These are phyloP conservation scores for Andinoacara biseriatus DNA, from an alignment of 2,113 vertebrate genomes.

Conservation along the genomic window DNA sequence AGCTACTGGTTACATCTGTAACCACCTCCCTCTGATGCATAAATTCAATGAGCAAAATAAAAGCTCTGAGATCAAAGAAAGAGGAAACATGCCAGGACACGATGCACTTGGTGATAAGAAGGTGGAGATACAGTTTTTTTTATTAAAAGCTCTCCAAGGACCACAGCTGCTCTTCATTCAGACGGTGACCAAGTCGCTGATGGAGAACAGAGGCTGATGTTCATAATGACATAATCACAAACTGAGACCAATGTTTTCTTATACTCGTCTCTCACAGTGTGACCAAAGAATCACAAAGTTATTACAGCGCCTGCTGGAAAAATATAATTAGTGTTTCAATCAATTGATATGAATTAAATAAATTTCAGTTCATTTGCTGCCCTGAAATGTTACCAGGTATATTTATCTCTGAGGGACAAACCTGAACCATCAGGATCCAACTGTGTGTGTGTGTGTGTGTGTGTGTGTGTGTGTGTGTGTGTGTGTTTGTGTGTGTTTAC, in stretches of 20 bases:
- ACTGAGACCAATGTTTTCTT: neutral
- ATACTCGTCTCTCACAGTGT: neutral
- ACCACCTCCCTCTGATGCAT: neutral
- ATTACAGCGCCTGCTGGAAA: neutral
- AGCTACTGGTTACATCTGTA: too few relatives aligned
- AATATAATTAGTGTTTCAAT: neutral
- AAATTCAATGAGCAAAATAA: neutral
- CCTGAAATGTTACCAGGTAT: neutral
- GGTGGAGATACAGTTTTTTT: neutral
- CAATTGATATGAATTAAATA: slow-evolving; percentile 4
- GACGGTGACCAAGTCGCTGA: neutral
- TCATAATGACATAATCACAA: neutral
- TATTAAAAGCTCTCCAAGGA: neutral
- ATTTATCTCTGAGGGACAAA: too few relatives aligned
- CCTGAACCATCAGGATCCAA: too few relatives aligned
- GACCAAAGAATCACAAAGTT: neutral
- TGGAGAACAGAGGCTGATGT: fast-evolving
- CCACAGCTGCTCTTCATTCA: neutral
- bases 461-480: too few relatives aligned
- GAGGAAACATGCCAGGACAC: neutral
- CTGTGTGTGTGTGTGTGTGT: too few relatives aligned
- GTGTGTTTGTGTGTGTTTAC: neutral
- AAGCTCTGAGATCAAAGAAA: too few relatives aligned
- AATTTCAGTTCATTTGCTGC: neutral
- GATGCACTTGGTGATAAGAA: neutral